Evolutionary conservation across 1,140 invertebrate species (phyloP).

Genomic region (Rhizoglyphus robini): DNA sequence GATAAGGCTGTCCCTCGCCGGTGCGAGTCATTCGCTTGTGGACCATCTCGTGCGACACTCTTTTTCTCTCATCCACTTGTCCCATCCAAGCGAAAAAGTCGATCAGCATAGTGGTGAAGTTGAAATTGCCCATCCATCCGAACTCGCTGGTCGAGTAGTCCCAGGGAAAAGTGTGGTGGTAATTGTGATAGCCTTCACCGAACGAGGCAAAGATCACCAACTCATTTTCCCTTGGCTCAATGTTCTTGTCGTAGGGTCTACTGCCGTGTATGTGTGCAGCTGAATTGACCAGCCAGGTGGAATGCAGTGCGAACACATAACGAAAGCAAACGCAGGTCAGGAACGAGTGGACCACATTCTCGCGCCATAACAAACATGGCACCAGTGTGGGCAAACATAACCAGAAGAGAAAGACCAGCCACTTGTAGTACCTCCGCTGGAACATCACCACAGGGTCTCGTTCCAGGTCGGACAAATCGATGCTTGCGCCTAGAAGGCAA

Average conservation of each 20-base stretch:
- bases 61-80: constrained; percentile 51
- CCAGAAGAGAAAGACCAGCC: constrained; percentile 62
- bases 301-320: constrained; percentile 42
- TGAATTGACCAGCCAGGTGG: constrained; percentile 89
- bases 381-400: constrained; percentile 71
- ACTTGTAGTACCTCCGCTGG: constrained; percentile 69
- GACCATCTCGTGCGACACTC: neutral
- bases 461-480: constrained; percentile 73
- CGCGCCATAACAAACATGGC: constrained; percentile 68
- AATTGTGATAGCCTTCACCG: constrained; percentile 58
- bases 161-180: constrained; percentile 60
- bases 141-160: constrained; percentile 64
- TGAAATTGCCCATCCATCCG: constrained; percentile 41
- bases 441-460: constrained; percentile 65
- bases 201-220: constrained; percentile 37
- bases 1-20: neutral
- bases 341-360: constrained; percentile 42
- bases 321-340: constrained; percentile 15
- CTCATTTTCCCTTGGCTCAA: constrained; percentile 58
- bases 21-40: constrained; percentile 1
- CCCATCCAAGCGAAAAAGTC: constrained; percentile 44
- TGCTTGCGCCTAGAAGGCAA: constrained; percentile 23
- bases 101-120: constrained; percentile 46
- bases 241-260: constrained; percentile 69
- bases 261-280: constrained; percentile 84